Evolutionary conservation across 2,113 vertebrate species (phyloP), one percentile per base, ranked within the genome.

Genomic region (Epinephelus lanceolatus): DNA sequence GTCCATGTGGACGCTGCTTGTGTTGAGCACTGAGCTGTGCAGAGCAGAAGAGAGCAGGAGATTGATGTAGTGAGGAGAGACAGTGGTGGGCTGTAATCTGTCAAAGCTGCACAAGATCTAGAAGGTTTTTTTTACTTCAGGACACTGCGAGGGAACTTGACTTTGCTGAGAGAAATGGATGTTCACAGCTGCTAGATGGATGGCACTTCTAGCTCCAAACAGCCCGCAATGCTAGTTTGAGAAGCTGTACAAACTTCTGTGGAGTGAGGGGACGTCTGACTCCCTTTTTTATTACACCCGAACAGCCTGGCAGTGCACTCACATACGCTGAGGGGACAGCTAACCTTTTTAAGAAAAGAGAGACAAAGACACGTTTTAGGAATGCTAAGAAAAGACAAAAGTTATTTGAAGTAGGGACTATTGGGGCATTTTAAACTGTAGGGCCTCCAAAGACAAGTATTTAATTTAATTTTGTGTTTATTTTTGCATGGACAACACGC

Each of bases 231-330:
- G 47, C 80, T 37, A 75, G 40, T 71, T 77, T 68, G 37, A 5
- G 0, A 56, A 49, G 75, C 65, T 52, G 55, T 12, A 49, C 56
- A 72, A 81, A 83, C 62, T 60, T 82, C 15, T 76, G 69, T 57
- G 78, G 71, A 73, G 67, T 15, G 33, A 75, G 83, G 86, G 70
- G 86, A 85, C 80, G 19, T 77, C 76, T 87, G 87, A 88, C 89
- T 86, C 52, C 17, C 15, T 76, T 78, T 60, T 65, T 25, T 47
- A 40, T 15, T 47, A 76, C 53, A 65, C 19, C 45, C 21, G 37
- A 62, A 69, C 60, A 40, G 55, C 59, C 84, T 74, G 81, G 25
- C 84, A 59, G 65, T 6, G 71, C 18, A 78, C 76, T 33, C 9
- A 57, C 10, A 5, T 2, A 21, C 67, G 45, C 72, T 45, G 67